Evolutionary conservation across 2,888 invertebrate genomes (phyloP).

Genomic region (Lasioglossum pauxillum): DNA sequence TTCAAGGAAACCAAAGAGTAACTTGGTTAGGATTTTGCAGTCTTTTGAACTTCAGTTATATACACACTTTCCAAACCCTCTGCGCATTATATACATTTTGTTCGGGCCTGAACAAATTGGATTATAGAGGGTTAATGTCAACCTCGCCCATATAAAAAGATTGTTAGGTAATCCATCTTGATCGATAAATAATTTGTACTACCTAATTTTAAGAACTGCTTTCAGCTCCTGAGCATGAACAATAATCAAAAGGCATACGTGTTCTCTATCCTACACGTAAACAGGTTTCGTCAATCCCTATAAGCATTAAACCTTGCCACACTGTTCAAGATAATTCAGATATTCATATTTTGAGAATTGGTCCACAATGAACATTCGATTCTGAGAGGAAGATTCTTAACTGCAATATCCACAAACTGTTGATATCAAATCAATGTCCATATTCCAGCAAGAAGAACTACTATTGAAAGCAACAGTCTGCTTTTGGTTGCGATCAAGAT

Average conservation of each 20-base stretch:
- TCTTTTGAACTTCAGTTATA: background rate
- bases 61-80: background rate
- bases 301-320: background rate
- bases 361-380: slow-evolving; percentile 2
- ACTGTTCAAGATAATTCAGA: background rate
- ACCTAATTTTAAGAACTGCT: background rate
- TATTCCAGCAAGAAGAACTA: background rate
- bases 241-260: background rate
- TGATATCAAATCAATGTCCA: background rate
- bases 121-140: too few relatives aligned
- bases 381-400: background rate
- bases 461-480: background rate
- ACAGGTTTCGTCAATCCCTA: background rate
- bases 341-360: slow-evolving; percentile 1
- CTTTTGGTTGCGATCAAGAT: background rate
- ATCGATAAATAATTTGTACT: background rate
- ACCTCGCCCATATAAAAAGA: background rate
- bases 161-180: background rate
- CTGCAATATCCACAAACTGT: background rate
- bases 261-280: background rate
- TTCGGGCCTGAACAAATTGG: background rate
- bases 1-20: background rate
- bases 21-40: background rate
- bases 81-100: background rate
- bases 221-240: background rate